Conservation (phyloP, 1,140 invertebrate species). For the Anagrus nilaparvatae region DNA sequence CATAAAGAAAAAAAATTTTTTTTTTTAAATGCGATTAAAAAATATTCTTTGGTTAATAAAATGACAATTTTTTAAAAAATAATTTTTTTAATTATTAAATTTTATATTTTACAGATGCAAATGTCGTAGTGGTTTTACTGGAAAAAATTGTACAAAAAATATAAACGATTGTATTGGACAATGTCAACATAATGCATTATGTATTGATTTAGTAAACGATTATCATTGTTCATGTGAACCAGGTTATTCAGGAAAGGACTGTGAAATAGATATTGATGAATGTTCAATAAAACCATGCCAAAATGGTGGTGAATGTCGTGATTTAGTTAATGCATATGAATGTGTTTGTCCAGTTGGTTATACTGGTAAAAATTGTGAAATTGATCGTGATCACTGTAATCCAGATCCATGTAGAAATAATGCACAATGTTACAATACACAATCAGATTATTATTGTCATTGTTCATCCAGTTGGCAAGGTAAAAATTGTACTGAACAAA, state of each 20-base stretch:
- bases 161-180: slow-evolving; percentile 83
- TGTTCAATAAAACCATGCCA: slow-evolving; percentile 69
- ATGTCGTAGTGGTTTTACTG: slow-evolving; percentile 76
- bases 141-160: slow-evolving; percentile 76
- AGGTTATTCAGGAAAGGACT: slow-evolving; percentile 68
- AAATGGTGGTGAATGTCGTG: slow-evolving; percentile 76
- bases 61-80: too few species aligned
- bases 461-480: slow-evolving; percentile 80
- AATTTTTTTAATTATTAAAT: too few species aligned
- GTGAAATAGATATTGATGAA: slow-evolving; percentile 60
- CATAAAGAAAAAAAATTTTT: too few species aligned
- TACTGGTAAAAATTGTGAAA: slow-evolving; percentile 69
- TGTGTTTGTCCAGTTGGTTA: slow-evolving; percentile 79
- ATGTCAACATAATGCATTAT: slow-evolving; percentile 77
- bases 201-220: slow-evolving; percentile 72
- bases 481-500: slow-evolving; percentile 75
- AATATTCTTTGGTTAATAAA: too few species aligned
- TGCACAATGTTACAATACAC: slow-evolving; percentile 72
- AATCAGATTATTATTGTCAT: slow-evolving; percentile 81
- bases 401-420: slow-evolving; percentile 73
- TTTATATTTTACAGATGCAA: slow-evolving; percentile 53
- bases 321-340: slow-evolving; percentile 66
- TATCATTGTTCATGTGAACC: slow-evolving; percentile 73
- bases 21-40: too few species aligned
- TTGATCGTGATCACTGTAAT: slow-evolving; percentile 73